Conservation (phyloP, 2,797 vertebrate species). For the Enteromius radiatus region DNA sequence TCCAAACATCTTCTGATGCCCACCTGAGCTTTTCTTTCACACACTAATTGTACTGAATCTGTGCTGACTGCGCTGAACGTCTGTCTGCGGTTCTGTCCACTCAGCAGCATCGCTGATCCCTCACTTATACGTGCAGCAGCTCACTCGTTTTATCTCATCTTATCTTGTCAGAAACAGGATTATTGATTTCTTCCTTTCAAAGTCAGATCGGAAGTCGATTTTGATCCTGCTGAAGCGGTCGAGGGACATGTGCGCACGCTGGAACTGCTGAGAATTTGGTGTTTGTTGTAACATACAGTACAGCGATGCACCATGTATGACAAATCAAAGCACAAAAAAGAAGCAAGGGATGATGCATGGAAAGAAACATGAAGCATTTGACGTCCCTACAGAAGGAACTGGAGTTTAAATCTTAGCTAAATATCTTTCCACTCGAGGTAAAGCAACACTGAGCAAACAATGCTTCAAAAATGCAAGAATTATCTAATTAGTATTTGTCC, state of each 20-base stretch:
- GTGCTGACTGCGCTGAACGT: background rate
- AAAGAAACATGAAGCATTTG: constrained; percentile 41
- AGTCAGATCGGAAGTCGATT: constrained; percentile 13
- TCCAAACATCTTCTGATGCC: background rate
- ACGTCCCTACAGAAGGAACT: constrained; percentile 7
- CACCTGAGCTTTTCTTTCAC: constrained; percentile 9
- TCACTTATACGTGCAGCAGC: constrained; percentile 4
- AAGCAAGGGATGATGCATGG: constrained; percentile 6
- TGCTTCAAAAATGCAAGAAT: background rate
- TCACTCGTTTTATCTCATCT: constrained; percentile 3
- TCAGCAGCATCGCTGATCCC: background rate
- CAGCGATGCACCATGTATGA: constrained; percentile 36
- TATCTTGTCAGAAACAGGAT: constrained; percentile 11
- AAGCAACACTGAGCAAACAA: constrained; percentile 9
- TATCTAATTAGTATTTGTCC: background rate
- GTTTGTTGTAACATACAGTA: constrained; percentile 30
- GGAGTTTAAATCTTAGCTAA: background rate
- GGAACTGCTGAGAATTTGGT: constrained; percentile 37
- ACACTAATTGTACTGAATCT: background rate
- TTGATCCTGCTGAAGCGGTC: background rate
- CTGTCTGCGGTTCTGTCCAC: constrained; percentile 11
- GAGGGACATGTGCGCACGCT: background rate
- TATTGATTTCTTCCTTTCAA: constrained; percentile 33
- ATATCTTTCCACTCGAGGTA: constrained; percentile 20
- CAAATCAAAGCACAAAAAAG: constrained; percentile 52